Conservation (phyloP, 2,888 invertebrate species). For the Xylota segnis region DNA sequence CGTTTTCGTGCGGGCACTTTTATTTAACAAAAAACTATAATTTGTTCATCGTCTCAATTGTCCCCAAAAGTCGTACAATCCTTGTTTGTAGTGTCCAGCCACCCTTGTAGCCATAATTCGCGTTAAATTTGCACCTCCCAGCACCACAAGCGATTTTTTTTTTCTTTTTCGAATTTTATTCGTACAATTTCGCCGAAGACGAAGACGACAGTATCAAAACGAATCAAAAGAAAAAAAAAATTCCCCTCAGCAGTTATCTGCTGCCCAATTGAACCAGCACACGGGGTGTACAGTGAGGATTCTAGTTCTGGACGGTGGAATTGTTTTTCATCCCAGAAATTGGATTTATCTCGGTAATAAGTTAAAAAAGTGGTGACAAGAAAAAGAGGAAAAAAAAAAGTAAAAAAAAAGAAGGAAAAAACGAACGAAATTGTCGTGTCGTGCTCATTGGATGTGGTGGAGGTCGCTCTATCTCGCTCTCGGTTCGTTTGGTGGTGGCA, state of each 20-base stretch:
- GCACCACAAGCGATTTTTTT: conserved; percentile 24
- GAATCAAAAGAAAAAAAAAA: conserved; percentile 62
- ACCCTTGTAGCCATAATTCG: conserved; percentile 37
- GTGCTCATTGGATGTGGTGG: conserved; percentile 61
- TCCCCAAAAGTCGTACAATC: conserved; percentile 41
- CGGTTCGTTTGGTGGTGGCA: conserved; percentile 38
- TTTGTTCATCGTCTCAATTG: conserved; percentile 51
- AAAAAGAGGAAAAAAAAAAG: conserved; percentile 28
- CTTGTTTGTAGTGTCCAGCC: conserved; percentile 32
- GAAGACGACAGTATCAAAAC: conserved; percentile 61
- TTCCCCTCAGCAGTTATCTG: conserved; percentile 60
- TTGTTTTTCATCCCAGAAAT: not conserved
- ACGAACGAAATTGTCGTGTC: conserved; percentile 72
- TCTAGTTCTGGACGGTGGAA: not conserved
- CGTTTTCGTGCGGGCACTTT: conserved; percentile 70
- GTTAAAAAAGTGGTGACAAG: conserved; percentile 31
- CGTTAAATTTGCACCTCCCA: conserved; percentile 33
- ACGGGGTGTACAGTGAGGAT: conserved; percentile 21
- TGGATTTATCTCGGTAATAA: not conserved
- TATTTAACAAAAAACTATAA: conserved; percentile 45
- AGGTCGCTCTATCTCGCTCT: conserved; percentile 48
- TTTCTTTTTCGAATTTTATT: conserved; percentile 20
- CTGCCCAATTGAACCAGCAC: conserved; percentile 42
- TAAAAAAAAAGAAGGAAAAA: conserved; percentile 32
- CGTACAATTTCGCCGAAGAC: conserved; percentile 61